Evolutionary conservation across 2,888 invertebrate species (phyloP).

Genomic region (Zootermopsis nevadensis): DNA sequence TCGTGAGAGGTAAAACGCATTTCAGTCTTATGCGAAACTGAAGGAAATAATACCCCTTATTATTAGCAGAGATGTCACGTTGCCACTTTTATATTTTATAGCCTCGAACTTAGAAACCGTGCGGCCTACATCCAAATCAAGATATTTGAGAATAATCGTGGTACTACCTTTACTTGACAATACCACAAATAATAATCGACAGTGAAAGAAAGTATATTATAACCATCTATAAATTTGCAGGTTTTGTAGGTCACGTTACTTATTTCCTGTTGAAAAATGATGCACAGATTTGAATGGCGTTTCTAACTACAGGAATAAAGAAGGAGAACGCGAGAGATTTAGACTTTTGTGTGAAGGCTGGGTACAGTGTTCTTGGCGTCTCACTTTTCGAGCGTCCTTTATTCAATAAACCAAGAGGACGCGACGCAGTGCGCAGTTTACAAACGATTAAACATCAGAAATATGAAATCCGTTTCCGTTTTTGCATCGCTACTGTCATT

Average conservation of each 20-base stretch:
- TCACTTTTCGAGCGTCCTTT: conserved; percentile 22
- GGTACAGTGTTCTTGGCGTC: neutral
- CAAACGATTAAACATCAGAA: conserved; percentile 53
- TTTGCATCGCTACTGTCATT: neutral
- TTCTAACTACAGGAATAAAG: neutral
- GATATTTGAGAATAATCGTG: neutral
- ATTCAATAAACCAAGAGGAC: neutral
- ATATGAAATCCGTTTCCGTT: conserved; percentile 45
- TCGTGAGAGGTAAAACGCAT: no score
- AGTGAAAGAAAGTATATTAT: neutral
- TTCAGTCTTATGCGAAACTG: no score
- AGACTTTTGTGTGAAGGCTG: neutral
- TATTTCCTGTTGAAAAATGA: neutral
- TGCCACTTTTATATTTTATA: neutral
- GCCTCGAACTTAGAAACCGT: no score
- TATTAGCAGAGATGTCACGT: neutral
- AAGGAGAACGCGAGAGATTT: neutral
- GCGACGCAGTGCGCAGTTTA: conserved; percentile 45
- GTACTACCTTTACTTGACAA: neutral
- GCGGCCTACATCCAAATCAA: neutral
- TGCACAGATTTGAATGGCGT: neutral
- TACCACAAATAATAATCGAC: neutral
- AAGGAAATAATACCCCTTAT: no score
- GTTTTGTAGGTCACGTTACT: neutral
- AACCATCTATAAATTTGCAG: neutral